phyloP scores from a whole-genome alignment of 2,888 invertebrate species.

The Aelia acuminata region DNA sequence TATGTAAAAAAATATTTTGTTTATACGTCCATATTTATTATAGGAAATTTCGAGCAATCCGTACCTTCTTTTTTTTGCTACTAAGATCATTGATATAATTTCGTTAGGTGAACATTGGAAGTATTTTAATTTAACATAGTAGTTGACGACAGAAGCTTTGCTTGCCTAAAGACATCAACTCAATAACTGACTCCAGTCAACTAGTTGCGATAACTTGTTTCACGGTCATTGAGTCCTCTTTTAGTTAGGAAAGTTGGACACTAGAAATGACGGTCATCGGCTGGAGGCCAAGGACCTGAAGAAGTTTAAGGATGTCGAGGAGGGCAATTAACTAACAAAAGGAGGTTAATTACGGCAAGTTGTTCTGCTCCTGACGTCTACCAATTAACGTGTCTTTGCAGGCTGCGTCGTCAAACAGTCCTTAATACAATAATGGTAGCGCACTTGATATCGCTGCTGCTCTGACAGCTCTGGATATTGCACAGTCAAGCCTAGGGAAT shows the following conservation, averaged over 20 bases:
- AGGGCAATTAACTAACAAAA: constrained; percentile 36
- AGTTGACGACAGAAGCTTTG: not conserved
- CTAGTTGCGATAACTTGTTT: not conserved
- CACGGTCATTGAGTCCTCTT: not conserved
- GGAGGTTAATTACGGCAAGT: constrained; percentile 1
- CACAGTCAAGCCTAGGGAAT: not conserved
- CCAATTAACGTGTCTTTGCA: constrained; percentile 33
- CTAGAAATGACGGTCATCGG: not conserved
- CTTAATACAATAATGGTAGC: not conserved
- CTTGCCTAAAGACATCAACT: not conserved
- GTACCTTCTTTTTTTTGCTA: no score
- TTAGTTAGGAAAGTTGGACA: not conserved
- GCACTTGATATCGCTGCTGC: not conserved
- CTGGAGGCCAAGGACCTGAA: not conserved
- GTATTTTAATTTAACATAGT: no score
- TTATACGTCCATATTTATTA: no score
- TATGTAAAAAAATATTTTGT: no score
- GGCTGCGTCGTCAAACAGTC: not conserved
- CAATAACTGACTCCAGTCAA: not conserved
- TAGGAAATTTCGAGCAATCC: no score
- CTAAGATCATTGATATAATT: no score
- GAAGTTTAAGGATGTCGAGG: constrained; percentile 28
- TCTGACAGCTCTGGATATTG: not conserved
- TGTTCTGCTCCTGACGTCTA: not conserved
- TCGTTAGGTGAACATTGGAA: no score